These are phyloP conservation scores for Mactra quadrangularis DNA, from an alignment of 1,140 invertebrate species.

Conservation along the genomic window DNA sequence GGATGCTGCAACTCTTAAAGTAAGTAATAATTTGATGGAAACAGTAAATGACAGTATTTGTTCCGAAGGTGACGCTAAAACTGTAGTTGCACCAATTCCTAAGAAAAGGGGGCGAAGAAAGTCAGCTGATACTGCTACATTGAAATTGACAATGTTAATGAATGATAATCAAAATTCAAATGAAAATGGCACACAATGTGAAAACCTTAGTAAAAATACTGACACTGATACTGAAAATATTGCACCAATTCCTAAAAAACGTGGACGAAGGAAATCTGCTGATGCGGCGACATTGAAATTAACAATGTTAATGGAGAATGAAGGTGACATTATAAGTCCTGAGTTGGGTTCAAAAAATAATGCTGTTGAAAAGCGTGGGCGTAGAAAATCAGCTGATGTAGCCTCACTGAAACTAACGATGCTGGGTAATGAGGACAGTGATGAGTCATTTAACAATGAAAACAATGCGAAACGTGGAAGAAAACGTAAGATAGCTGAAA, in stretches of 20 bases:
- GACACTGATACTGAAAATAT: background rate
- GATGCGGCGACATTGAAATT: conserved; percentile 11
- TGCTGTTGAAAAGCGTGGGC: background rate
- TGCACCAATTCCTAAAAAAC: background rate
- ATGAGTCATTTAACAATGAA: background rate
- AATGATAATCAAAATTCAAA: too few species aligned
- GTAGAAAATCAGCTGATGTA: conserved; percentile 7
- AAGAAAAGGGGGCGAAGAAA: conserved; percentile 5
- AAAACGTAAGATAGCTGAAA: conserved; percentile 34
- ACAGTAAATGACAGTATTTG: too few species aligned
- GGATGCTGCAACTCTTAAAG: conserved; percentile 4
- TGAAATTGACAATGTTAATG: too few species aligned
- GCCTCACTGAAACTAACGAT: background rate
- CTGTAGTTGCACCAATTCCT: too few species aligned
- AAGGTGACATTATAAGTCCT: background rate
- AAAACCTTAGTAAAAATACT: background rate
- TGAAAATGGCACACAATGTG: too few species aligned
- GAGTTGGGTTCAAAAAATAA: background rate
- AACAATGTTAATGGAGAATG: background rate
- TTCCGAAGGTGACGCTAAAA: too few species aligned
- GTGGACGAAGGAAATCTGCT: conserved; percentile 8
- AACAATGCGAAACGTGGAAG: background rate
- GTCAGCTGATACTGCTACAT: conserved; percentile 3
- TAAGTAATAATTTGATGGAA: too few species aligned
- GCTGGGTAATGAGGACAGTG: background rate